Conservation (phyloP, 1,140 invertebrate species). For the Zaprionus africanus region DNA sequence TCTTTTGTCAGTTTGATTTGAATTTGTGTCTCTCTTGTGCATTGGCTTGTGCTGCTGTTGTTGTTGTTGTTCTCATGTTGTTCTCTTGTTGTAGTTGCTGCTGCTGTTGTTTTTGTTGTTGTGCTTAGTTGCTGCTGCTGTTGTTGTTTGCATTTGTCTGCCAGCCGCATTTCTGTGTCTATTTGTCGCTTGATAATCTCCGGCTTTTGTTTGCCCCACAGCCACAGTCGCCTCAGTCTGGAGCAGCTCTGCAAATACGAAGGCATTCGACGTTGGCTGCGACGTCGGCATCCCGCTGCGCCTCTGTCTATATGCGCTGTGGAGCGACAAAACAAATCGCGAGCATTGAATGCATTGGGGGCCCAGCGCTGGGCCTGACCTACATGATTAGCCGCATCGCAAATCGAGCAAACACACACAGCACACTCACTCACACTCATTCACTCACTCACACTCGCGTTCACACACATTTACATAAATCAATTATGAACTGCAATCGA, state of each 20-base stretch:
- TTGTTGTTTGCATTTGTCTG: slow-evolving; percentile 62
- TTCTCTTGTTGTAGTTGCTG: not conserved
- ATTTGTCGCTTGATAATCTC: slow-evolving; percentile 75
- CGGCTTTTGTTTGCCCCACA: slow-evolving; percentile 46
- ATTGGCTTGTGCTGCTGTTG: slow-evolving; percentile 41
- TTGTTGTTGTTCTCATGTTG: not conserved
- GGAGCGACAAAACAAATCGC: slow-evolving; percentile 27
- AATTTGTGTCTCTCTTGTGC: slow-evolving; percentile 75
- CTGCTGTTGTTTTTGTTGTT: slow-evolving; percentile 12
- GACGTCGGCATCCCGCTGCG: slow-evolving; percentile 10
- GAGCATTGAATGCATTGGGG: slow-evolving; percentile 13
- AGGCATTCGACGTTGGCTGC: not conserved
- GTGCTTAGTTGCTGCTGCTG: not conserved
- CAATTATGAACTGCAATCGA: slow-evolving; percentile 50
- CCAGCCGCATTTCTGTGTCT: slow-evolving; percentile 69
- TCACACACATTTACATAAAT: slow-evolving; percentile 28
- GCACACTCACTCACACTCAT: not conserved
- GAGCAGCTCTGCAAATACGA: slow-evolving; percentile 9
- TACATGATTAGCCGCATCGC: slow-evolving; percentile 41
- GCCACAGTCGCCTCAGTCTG: slow-evolving; percentile 29
- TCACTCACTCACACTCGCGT: not conserved
- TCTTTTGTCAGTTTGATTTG: slow-evolving; percentile 73
- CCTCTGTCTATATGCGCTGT: slow-evolving; percentile 11
- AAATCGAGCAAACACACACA: slow-evolving; percentile 12
- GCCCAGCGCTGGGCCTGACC: slow-evolving; percentile 29